These are phyloP conservation scores for Strigamia maritima DNA, from an alignment of 2,888 invertebrate species.

Conservation along the genomic window DNA sequence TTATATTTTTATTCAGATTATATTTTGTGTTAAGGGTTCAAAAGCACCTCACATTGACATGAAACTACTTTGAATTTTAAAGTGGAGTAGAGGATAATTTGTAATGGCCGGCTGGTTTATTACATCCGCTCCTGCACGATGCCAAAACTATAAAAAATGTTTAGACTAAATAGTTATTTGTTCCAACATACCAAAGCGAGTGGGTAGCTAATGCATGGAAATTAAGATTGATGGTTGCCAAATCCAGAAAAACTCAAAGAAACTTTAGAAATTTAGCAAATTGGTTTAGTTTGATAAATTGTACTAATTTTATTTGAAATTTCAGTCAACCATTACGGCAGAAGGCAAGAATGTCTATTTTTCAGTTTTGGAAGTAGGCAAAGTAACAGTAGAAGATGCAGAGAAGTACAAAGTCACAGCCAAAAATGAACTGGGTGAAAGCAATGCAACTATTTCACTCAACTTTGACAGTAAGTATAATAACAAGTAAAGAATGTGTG, in stretches of 20 bases:
- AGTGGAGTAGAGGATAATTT: too few relatives aligned
- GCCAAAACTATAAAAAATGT: not conserved
- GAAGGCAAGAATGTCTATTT: conserved; percentile 68
- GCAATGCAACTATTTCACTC: conserved; percentile 92
- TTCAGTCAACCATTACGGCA: conserved; percentile 80
- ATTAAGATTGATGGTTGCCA: not conserved
- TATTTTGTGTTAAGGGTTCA: too few relatives aligned
- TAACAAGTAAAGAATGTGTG: too few relatives aligned
- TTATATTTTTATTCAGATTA: too few relatives aligned
- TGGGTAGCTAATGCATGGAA: too few relatives aligned
- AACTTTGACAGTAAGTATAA: conserved; percentile 93
- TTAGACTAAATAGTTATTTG: not conserved
- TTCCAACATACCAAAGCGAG: not conserved
- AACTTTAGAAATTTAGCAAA: not conserved
- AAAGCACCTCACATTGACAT: too few relatives aligned
- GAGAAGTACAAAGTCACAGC: conserved; percentile 95
- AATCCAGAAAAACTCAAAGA: too few relatives aligned
- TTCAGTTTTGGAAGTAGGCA: conserved; percentile 86
- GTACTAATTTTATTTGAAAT: not conserved
- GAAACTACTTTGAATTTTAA: too few relatives aligned
- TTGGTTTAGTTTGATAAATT: too few relatives aligned
- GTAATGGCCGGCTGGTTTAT: not conserved
- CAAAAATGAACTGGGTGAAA: conserved; percentile 96
- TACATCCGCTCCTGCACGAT: not conserved
- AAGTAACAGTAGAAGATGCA: conserved; percentile 94